Evolutionary conservation across 2,113 vertebrate genomes (phyloP).

Genomic region (Vulpes lagopus): DNA sequence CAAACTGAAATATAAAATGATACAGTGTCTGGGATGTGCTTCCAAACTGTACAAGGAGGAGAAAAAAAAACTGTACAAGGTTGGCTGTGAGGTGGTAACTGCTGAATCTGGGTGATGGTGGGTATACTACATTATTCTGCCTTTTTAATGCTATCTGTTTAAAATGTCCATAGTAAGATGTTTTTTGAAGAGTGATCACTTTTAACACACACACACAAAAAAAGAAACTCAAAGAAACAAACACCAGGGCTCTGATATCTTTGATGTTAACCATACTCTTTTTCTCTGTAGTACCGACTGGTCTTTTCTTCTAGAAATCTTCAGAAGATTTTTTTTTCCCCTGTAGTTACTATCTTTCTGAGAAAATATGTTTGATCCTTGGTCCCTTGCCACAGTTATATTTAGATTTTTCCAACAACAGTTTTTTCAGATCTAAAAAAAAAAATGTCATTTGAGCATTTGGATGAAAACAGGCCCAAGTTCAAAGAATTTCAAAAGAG

Average conservation of each 20-base stretch:
- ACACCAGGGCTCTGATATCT: not conserved
- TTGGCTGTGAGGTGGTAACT: not conserved
- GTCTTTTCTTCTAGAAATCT: constrained; percentile 54
- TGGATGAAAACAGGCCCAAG: constrained; percentile 55
- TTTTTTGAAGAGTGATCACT: not conserved
- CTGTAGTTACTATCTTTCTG: constrained; percentile 55
- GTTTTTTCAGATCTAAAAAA: constrained; percentile 69
- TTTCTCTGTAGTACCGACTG: not conserved
- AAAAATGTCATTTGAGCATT: constrained; percentile 56
- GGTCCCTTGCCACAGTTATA: constrained; percentile 40
- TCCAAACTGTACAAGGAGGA: not conserved
- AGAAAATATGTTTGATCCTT: constrained; percentile 62
- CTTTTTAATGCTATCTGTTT: not conserved
- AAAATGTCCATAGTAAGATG: not conserved
- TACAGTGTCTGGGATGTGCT: not conserved
- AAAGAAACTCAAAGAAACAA: not conserved
- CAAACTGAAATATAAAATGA: constrained; percentile 19
- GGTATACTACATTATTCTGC: not conserved
- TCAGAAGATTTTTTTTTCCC: not conserved
- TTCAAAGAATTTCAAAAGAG: constrained; percentile 55
- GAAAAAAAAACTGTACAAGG: not conserved
- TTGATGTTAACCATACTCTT: not conserved
- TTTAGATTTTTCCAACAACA: constrained; percentile 66
- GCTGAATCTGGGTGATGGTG: not conserved
- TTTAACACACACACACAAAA: constrained; percentile 5